Percentiles rank a stretch among this genome's conserved stretches.
Conservation (phyloP, 2,888 invertebrate species). For the Germaria angustata region DNA sequence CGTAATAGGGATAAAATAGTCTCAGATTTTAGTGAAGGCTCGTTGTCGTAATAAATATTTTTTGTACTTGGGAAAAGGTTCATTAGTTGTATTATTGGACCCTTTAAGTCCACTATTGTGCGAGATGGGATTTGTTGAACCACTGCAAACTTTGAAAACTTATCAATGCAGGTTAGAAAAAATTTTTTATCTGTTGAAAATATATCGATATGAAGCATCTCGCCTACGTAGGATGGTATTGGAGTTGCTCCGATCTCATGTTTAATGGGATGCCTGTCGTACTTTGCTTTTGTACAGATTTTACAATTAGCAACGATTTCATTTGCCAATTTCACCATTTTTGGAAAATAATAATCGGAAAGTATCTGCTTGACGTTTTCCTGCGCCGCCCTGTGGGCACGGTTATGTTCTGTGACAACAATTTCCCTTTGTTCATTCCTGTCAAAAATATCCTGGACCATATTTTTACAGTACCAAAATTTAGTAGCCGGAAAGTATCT, state of each 20-base stretch:
- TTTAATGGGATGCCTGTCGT: slow-evolving; percentile 65
- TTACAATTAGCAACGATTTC: slow-evolving; percentile 48
- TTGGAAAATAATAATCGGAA: no score
- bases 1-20: slow-evolving; percentile 55
- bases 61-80: slow-evolving; percentile 62
- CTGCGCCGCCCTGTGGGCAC: no score
- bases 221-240: not conserved
- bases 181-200: not conserved
- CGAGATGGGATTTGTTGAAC: slow-evolving; percentile 63
- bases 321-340: no score
- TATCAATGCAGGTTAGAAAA: not conserved
- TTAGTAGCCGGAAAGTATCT: no score
- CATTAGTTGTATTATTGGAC: slow-evolving; percentile 60
- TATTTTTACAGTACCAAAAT: no score
- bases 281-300: slow-evolving; percentile 60
- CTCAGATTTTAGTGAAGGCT: slow-evolving; percentile 63
- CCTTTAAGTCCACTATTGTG: slow-evolving; percentile 65
- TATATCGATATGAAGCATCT: not conserved
- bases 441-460: no score
- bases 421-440: no score
- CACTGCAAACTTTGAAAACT: slow-evolving; percentile 45
- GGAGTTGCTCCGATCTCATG: slow-evolving; percentile 46
- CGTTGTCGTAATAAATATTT: slow-evolving; percentile 68
- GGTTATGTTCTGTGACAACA: no score
- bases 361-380: no score